Percentiles rank a stretch among this genome's conserved stretches.
phyloP scores from a whole-genome alignment of 2,797 vertebrate species.

The Rhinatrema bivittatum region DNA sequence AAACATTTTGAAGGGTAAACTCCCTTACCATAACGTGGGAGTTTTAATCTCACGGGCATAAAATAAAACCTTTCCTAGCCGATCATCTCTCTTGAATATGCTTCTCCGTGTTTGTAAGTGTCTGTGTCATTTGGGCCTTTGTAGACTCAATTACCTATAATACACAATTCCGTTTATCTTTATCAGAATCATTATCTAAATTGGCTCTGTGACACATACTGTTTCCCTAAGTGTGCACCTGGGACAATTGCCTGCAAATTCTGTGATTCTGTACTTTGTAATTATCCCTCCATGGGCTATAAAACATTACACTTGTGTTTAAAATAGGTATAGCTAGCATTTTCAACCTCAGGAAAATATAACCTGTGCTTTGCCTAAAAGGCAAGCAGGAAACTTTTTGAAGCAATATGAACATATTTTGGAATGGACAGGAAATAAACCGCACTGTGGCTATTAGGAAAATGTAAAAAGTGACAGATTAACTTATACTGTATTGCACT shows the following conservation, averaged over 20 bases:
- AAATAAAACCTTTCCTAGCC: no score
- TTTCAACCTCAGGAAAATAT: constrained; percentile 33
- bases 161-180: constrained; percentile 95
- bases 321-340: constrained; percentile 61
- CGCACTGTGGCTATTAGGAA: no score
- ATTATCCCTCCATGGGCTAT: constrained; percentile 84
- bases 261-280: constrained; percentile 80
- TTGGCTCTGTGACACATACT: constrained; percentile 90
- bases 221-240: constrained; percentile 84
- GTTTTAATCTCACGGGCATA: no score
- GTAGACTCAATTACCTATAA: constrained; percentile 93
- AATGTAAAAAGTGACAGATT: no score
- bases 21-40: no score
- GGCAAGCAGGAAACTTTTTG: constrained; percentile 31
- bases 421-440: no score
- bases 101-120: neutral
- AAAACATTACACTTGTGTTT: constrained; percentile 73
- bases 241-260: constrained; percentile 68
- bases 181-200: constrained; percentile 97
- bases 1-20: no score
- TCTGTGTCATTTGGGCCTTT: constrained; percentile 53
- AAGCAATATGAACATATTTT: constrained; percentile 12
- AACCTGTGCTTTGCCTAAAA: constrained; percentile 35
- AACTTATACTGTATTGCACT: no score
- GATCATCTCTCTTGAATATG: no score